These are phyloP conservation scores for Drosophila eugracilis DNA, from an alignment of 1,140 invertebrate species.

Conservation along the genomic window DNA sequence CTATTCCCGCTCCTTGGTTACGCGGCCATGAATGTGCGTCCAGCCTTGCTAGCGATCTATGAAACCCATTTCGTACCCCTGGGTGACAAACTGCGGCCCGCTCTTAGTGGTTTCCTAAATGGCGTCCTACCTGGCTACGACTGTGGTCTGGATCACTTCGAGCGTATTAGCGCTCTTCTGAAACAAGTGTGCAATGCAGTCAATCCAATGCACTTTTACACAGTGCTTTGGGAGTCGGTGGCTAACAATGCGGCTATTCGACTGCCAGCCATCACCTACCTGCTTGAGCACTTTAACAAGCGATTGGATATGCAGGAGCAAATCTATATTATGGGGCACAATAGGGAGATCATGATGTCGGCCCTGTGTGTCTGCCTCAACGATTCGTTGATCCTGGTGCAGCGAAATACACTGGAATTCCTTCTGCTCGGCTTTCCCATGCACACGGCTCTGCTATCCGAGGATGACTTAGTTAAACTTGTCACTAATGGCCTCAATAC, in stretches of 20 bases:
- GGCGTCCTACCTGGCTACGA: conserved; percentile 95
- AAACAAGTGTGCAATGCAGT: conserved; percentile 93
- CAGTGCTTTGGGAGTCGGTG: conserved; percentile 95
- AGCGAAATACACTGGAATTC: conserved; percentile 94
- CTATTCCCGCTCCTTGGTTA: conserved; percentile 95
- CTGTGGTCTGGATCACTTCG: conserved; percentile 96
- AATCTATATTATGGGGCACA: conserved; percentile 93
- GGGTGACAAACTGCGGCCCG: conserved; percentile 91
- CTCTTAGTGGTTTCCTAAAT: conserved; percentile 94
- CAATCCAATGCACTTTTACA: conserved; percentile 92
- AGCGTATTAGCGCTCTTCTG: conserved; percentile 91
- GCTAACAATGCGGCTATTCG: conserved; percentile 93
- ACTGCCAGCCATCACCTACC: conserved; percentile 93
- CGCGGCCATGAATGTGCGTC: conserved; percentile 96
- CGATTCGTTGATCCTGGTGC: conserved; percentile 93
- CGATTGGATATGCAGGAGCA: conserved; percentile 94
- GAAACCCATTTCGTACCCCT: conserved; percentile 96
- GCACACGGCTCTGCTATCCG: conserved; percentile 91
- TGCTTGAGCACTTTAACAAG: conserved; percentile 93
- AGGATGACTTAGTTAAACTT: conserved; percentile 91
- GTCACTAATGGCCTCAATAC: conserved; percentile 93
- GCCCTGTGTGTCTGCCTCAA: conserved; percentile 88
- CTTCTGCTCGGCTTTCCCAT: conserved; percentile 94
- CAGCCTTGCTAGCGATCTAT: conserved; percentile 93
- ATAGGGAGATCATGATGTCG: conserved; percentile 91